phyloP scores from a whole-genome alignment of 2,888 invertebrate genomes.

The Brachyptera risi region DNA sequence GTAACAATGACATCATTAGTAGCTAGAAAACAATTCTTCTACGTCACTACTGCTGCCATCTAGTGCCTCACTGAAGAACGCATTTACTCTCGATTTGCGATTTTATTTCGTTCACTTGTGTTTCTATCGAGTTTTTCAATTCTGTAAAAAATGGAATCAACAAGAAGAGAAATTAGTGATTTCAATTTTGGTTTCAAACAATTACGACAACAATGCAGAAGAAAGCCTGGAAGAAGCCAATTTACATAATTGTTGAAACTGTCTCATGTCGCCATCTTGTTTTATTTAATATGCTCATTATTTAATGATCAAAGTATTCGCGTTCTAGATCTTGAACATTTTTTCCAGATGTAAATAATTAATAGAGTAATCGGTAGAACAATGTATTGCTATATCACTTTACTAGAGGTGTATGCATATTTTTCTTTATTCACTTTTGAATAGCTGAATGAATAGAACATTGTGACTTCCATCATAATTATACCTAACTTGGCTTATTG shows the following conservation, averaged over 20 bases:
- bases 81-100: constrained; percentile 95
- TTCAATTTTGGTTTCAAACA: neutral
- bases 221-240: constrained; percentile 20
- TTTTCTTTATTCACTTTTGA: too few relatives aligned
- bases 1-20: neutral
- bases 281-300: too few relatives aligned
- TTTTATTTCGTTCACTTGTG: constrained; percentile 95
- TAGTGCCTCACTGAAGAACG: constrained; percentile 83
- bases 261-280: neutral
- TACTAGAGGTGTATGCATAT: too few relatives aligned
- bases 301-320: too few relatives aligned
- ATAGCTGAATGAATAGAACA: too few relatives aligned
- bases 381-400: too few relatives aligned
- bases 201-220: constrained; percentile 16
- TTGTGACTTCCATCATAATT: too few relatives aligned
- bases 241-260: neutral
- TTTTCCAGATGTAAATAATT: too few relatives aligned
- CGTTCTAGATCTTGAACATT: too few relatives aligned
- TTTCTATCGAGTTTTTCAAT: constrained; percentile 95
- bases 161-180: constrained; percentile 24
- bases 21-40: neutral
- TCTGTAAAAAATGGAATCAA: constrained; percentile 82
- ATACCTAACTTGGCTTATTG: too few relatives aligned
- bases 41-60: neutral
- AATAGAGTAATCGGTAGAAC: too few relatives aligned